Evolutionary conservation across 2,888 invertebrate genomes (phyloP), one percentile per base, ranked within the genome.

Genomic region (Tryphoninae sp.): DNA sequence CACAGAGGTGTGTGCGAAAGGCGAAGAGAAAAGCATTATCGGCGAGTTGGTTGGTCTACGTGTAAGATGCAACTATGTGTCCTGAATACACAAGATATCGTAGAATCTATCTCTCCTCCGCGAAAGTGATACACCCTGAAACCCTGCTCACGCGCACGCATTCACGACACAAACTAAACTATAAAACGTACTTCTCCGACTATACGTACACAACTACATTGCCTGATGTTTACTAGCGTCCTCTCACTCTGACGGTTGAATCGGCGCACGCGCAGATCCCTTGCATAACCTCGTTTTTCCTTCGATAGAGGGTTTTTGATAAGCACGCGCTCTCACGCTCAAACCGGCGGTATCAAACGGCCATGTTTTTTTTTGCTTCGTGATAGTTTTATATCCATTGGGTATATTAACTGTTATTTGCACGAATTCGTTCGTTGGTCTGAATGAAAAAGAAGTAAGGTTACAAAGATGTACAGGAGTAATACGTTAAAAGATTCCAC

Each of bases 211-310:
- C 53, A 53, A 33, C 49, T 13, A 40, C 26, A 33, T 13, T 19
- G 55, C 11, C 53, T 55, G 49, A 62, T 83, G 78, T 84, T 82
- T 84, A 82, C 83, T 55, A 84, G 81, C 81, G 83, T 83, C 81
- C 82, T 78, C 76, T 58, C 74, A 40, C 73, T 53, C 59, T 55
- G 78, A 80, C 81, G 73, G 75, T 80, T 78, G 67, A 77, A 45
- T 26, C 55, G 67, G 79, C 83, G 83, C 81, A 74, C 68, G 81
- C 83, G 82, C 77, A 58, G 55, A 19, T 45, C 22, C 45, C 67
- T 69, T 67, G 81, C 78, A 81, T 64, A 72, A 82, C 65, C 75
- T 74, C 42, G 40, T 59, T 75, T 59, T 75, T 67, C 45, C 13
- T 13, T 45, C 45, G 45, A 45, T 45, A 45, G 45, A 45, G 45